Evolutionary conservation across 92 coral and sea anemone species (phyloP).

Genomic region (Heliopora coerulea): DNA sequence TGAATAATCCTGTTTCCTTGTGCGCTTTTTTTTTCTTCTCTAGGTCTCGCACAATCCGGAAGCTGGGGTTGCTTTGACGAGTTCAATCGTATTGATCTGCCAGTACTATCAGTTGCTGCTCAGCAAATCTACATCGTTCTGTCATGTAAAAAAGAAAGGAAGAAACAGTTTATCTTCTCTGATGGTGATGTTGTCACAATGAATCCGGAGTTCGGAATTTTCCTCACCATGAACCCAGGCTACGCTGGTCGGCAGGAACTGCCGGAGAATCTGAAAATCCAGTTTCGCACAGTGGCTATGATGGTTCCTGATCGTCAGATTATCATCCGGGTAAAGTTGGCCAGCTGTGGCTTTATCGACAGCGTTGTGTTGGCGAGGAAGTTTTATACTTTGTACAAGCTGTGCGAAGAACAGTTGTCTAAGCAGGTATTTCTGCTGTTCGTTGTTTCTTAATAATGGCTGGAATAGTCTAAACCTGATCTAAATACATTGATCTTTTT

Average conservation of each 20-base stretch:
- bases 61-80: slow-evolving; percentile 94
- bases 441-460: too few species aligned
- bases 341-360: slow-evolving; percentile 86
- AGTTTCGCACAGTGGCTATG: slow-evolving; percentile 91
- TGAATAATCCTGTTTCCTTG: too few species aligned
- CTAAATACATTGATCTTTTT: too few species aligned
- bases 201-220: slow-evolving; percentile 83
- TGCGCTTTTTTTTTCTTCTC: too few species aligned
- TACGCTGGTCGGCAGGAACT: slow-evolving; percentile 79
- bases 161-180: slow-evolving; percentile 83
- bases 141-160: slow-evolving; percentile 77
- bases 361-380: slow-evolving; percentile 78
- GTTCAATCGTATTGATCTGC: slow-evolving; percentile 86
- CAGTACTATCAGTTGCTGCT: slow-evolving; percentile 83
- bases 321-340: slow-evolving; percentile 80
- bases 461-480: too few species aligned
- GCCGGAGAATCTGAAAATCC: slow-evolving; percentile 82
- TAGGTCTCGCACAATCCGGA: slow-evolving; percentile 88
- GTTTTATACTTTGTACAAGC: slow-evolving; percentile 79
- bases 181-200: slow-evolving; percentile 81
- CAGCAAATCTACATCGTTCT: slow-evolving; percentile 85
- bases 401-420: slow-evolving; percentile 85
- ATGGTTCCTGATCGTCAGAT: slow-evolving; percentile 91
- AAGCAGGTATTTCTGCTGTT: slow-evolving; percentile 59
- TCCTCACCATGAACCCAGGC: slow-evolving; percentile 55